Evolutionary conservation across 2,113 vertebrate species (phyloP).

Genomic region (Serinus canaria): DNA sequence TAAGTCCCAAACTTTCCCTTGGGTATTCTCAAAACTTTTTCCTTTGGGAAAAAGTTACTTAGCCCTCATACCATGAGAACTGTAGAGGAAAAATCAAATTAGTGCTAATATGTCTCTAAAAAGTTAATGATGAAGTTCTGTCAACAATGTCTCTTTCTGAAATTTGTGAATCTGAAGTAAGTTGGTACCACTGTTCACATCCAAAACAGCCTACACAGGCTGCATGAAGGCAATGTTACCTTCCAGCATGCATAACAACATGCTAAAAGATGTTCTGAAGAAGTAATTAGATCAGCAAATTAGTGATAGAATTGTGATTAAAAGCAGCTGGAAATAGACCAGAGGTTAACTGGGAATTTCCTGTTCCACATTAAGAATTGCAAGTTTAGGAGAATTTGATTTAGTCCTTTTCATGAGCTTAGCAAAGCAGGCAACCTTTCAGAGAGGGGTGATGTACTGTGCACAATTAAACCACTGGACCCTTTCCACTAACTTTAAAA

Average conservation of each 20-base stretch:
- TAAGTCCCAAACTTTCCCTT: not conserved
- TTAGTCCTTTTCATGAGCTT: not conserved
- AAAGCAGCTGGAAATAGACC: not conserved
- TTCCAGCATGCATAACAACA: not conserved
- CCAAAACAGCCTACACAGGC: not conserved
- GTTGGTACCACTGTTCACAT: not conserved
- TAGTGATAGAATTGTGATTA: constrained; percentile 5
- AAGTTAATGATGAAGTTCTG: not conserved
- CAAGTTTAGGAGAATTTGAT: not conserved
- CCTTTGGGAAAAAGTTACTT: not conserved
- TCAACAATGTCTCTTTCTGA: not conserved
- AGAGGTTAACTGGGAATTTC: constrained; percentile 24
- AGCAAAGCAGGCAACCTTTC: not conserved
- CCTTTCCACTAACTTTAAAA: constrained; percentile 8
- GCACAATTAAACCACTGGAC: constrained; percentile 6
- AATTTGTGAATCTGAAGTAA: not conserved
- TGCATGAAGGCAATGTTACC: not conserved
- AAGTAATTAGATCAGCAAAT: not conserved
- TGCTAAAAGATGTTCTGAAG: not conserved
- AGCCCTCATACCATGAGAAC: not conserved
- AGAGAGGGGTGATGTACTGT: not conserved
- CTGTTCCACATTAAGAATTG: not conserved
- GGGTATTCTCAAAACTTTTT: not conserved
- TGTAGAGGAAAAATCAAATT: not conserved
- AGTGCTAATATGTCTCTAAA: not conserved